These are phyloP conservation scores for Vanessa atalanta DNA, from an alignment of 1,140 invertebrate genomes.

Conservation along the genomic window DNA sequence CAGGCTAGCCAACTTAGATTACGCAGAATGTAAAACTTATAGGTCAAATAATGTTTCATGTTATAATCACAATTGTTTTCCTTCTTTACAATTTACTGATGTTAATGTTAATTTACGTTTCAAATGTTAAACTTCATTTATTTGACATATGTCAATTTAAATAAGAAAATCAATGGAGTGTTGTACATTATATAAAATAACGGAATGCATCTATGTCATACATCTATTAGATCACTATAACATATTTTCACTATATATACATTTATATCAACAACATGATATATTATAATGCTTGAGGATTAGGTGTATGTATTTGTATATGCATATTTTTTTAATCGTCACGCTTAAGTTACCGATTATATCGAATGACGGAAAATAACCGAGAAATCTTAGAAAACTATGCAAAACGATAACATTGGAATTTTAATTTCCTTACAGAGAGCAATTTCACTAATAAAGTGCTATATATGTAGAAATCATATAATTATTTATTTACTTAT, in stretches of 20 bases:
- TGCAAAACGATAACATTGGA: conserved; percentile 27
- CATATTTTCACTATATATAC: too few species aligned
- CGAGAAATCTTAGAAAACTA: conserved; percentile 23
- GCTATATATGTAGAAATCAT: background rate
- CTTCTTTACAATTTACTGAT: background rate
- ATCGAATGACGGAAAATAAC: conserved; percentile 22
- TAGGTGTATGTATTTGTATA: background rate
- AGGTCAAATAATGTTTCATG: too few species aligned
- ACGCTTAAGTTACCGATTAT: conserved; percentile 21
- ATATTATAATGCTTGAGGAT: too few species aligned
- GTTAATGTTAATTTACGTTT: background rate
- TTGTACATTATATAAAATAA: too few species aligned
- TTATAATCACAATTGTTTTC: background rate
- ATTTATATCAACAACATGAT: too few species aligned
- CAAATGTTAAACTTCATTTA: background rate
- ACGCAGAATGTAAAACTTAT: too few species aligned
- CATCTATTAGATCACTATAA: too few species aligned
- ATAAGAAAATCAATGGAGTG: too few species aligned
- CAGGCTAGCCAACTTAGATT: too few species aligned
- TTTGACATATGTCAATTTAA: background rate
- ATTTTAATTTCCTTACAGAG: conserved; percentile 22
- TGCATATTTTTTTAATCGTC: background rate
- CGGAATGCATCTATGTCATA: too few species aligned
- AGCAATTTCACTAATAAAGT: background rate
- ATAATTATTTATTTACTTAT: too few species aligned